Conservation (phyloP, 2,888 invertebrate genomes). For the Leptinotarsa juncta region DNA sequence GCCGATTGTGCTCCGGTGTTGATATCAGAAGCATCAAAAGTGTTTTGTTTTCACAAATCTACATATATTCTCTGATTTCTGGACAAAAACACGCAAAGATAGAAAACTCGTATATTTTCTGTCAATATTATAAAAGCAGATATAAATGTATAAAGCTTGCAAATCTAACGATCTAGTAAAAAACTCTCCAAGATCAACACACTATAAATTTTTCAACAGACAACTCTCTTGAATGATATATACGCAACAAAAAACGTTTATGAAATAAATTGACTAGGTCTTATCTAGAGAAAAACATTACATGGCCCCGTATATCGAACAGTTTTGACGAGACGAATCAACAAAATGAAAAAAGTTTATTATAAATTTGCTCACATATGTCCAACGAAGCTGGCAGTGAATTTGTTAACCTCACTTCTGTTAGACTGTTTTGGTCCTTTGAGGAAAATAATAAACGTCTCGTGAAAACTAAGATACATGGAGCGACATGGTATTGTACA, state of each 20-base stretch:
- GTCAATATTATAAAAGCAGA: slow-evolving; percentile 50
- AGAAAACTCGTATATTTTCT: slow-evolving; percentile 50
- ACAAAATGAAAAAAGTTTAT: no score
- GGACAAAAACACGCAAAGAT: slow-evolving; percentile 41
- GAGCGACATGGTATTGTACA: slow-evolving; percentile 28
- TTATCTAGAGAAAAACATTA: slow-evolving; percentile 24
- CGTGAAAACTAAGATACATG: not conserved
- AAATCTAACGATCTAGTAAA: slow-evolving; percentile 53
- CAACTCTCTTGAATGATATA: slow-evolving; percentile 35
- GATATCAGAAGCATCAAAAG: no score
- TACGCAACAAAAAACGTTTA: slow-evolving; percentile 16
- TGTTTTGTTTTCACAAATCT: no score
- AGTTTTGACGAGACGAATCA: not conserved
- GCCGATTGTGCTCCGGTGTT: no score
- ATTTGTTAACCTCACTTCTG: not conserved
- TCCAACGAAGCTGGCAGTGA: no score
- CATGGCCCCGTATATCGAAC: not conserved
- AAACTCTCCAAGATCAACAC: slow-evolving; percentile 55
- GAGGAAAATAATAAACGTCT: not conserved
- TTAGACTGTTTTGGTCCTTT: slow-evolving; percentile 5
- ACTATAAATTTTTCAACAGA: slow-evolving; percentile 49
- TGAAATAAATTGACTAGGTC: slow-evolving; percentile 22
- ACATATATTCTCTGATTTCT: slow-evolving; percentile 20
- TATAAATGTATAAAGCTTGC: slow-evolving; percentile 55
- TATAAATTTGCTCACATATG: no score